A percentile compares a stretch with the other conserved stretches of the same genome.
These are phyloP conservation scores for Scolopax rusticola DNA, from an alignment of 2,797 vertebrate genomes.

Conservation along the genomic window DNA sequence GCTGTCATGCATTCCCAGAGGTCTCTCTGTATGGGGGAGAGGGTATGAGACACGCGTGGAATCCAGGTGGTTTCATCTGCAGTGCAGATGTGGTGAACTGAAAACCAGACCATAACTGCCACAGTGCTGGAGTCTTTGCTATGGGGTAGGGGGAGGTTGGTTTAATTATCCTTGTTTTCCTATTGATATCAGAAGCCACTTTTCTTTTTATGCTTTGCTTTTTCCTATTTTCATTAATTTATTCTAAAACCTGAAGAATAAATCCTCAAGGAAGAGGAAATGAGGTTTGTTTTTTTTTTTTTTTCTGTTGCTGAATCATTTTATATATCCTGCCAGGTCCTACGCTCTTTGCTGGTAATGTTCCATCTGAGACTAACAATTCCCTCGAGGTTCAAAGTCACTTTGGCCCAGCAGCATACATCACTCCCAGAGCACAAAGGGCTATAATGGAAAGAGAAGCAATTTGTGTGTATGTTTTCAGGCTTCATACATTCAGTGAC, in stretches of 20 bases:
- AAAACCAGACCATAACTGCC: neutral
- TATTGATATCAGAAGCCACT: neutral
- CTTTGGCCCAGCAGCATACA: conserved; percentile 11
- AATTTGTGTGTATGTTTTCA: conserved; percentile 36
- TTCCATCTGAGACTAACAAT: conserved; percentile 18
- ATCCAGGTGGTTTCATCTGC: neutral
- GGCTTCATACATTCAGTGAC: neutral
- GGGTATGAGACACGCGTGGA: accelerated
- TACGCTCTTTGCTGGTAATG: neutral
- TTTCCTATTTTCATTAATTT: neutral
- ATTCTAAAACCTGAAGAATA: conserved; percentile 18
- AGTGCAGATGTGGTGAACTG: neutral
- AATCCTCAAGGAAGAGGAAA: conserved; percentile 21
- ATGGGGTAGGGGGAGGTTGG: neutral
- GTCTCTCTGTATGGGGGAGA: neutral
- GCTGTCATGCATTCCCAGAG: neutral
- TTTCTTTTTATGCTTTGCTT: neutral
- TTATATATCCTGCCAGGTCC: neutral
- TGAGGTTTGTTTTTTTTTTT: neutral
- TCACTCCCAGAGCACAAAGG: conserved; percentile 24
- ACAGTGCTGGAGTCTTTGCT: neutral
- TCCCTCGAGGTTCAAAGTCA: conserved; percentile 34
- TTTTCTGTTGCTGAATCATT: neutral
- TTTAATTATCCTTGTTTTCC: neutral
- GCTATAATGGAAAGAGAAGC: conserved; percentile 2